Evolutionary conservation across 2,113 vertebrate species (phyloP).

Genomic region (Charina bottae): DNA sequence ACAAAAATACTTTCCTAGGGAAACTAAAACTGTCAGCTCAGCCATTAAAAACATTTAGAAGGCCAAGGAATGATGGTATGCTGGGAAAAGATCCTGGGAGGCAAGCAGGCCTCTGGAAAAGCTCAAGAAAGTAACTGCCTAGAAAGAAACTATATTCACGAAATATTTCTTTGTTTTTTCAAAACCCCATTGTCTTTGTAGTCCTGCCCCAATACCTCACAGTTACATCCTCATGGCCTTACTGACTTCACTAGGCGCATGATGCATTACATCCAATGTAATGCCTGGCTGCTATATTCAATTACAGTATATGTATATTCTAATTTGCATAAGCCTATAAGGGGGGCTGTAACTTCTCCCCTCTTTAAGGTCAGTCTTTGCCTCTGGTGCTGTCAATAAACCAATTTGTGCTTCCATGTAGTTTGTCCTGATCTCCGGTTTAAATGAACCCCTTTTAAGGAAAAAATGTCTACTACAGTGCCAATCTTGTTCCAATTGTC

Average conservation of each 20-base stretch:
- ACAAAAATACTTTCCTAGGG: not conserved
- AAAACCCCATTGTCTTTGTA: not conserved
- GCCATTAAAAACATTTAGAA: not conserved
- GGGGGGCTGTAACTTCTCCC: not conserved
- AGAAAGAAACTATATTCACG: not conserved
- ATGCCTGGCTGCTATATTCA: not conserved
- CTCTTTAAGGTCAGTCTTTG: not conserved
- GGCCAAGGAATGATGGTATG: not conserved
- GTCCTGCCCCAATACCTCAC: not conserved
- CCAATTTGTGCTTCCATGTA: too few relatives aligned
- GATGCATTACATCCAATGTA: not conserved
- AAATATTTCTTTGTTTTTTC: not conserved
- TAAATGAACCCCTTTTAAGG: not conserved
- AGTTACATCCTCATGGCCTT: not conserved
- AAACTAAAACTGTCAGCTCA: not conserved
- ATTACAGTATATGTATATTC: not conserved
- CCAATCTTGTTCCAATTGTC: not conserved
- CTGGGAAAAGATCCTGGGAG: not conserved
- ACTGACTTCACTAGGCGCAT: not conserved
- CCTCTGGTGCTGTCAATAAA: not conserved
- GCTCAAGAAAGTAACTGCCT: not conserved
- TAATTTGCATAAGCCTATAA: not conserved
- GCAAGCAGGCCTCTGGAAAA: not conserved
- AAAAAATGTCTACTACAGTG: too few relatives aligned
- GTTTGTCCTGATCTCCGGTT: not conserved